These are phyloP conservation scores for Argyresthia albistria DNA, from an alignment of 2,888 invertebrate genomes.

Conservation along the genomic window DNA sequence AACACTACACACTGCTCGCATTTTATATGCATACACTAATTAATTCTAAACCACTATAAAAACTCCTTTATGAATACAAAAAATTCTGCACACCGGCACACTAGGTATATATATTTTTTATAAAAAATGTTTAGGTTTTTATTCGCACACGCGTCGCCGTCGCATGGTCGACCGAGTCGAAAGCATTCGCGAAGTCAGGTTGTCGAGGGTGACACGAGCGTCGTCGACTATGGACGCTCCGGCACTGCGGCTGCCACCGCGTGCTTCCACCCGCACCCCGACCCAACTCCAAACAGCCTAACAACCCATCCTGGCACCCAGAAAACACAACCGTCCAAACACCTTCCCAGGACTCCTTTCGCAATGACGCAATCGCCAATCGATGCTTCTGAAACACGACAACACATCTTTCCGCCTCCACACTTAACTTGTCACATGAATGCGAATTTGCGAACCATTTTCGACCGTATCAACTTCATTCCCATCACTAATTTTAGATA, in stretches of 20 bases:
- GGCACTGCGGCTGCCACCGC: conserved; percentile 63
- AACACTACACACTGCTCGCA: conserved; percentile 11
- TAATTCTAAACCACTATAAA: conserved; percentile 10
- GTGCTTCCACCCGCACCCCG: conserved; percentile 36
- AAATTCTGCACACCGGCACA: conserved; percentile 19
- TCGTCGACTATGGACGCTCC: conserved; percentile 52
- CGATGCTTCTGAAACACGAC: conserved; percentile 67
- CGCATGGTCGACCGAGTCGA: conserved; percentile 31
- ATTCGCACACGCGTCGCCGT: conserved; percentile 37
- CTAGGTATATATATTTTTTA: conserved; percentile 7
- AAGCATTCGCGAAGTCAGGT: conserved; percentile 26
- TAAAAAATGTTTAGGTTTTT: too few species aligned
- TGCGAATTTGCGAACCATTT: conserved; percentile 45
- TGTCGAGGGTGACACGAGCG: conserved; percentile 27
- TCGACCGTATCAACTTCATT: not conserved
- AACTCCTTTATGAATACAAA: conserved; percentile 17
- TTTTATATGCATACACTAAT: conserved; percentile 6
- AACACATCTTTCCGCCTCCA: conserved; percentile 62
- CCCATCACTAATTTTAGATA: too few species aligned
- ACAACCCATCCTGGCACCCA: conserved; percentile 18
- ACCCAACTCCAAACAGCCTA: conserved; percentile 40
- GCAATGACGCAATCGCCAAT: conserved; percentile 37
- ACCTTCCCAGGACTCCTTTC: conserved; percentile 10
- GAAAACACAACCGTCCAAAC: not conserved
- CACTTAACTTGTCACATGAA: conserved; percentile 34